Evolutionary conservation across 2,113 vertebrate species (phyloP).

Genomic region (Ancistrus triradiatus): DNA sequence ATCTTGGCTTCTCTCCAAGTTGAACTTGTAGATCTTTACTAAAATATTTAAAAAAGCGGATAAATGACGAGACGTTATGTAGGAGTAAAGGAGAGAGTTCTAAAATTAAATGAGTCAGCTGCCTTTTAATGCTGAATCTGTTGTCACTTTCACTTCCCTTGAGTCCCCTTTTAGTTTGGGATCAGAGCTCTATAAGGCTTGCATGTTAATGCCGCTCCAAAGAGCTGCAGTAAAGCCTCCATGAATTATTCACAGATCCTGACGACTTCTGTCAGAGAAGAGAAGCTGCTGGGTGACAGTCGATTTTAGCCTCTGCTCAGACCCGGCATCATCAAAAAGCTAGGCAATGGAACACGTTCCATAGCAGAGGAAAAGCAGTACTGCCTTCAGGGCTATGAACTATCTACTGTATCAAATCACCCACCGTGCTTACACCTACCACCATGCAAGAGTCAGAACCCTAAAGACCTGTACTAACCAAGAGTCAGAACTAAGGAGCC

Average conservation of each 20-base stretch:
- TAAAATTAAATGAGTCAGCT: slow-evolving; percentile 30
- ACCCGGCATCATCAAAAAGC: slow-evolving; percentile 22
- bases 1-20: too few species aligned
- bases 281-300: slow-evolving; percentile 38
- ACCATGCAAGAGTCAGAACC: too few species aligned
- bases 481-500: too few species aligned
- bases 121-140: slow-evolving; percentile 19
- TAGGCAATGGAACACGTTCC: slow-evolving; percentile 3
- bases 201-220: slow-evolving; percentile 41
- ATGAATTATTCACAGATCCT: slow-evolving; percentile 53
- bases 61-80: too few species aligned
- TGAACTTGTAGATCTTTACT: too few species aligned
- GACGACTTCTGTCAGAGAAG: slow-evolving; percentile 44
- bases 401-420: too few species aligned
- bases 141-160: slow-evolving; percentile 18
- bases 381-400: background rate
- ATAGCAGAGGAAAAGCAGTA: slow-evolving; percentile 1
- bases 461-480: too few species aligned
- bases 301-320: slow-evolving; percentile 35
- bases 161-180: slow-evolving; percentile 13
- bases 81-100: background rate
- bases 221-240: slow-evolving; percentile 49
- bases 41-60: too few species aligned
- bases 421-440: too few species aligned
- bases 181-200: slow-evolving; percentile 23